Evolutionary conservation across 2,888 invertebrate genomes (phyloP), one percentile per base, ranked within the genome.

Genomic region (Morinoia aosen): DNA sequence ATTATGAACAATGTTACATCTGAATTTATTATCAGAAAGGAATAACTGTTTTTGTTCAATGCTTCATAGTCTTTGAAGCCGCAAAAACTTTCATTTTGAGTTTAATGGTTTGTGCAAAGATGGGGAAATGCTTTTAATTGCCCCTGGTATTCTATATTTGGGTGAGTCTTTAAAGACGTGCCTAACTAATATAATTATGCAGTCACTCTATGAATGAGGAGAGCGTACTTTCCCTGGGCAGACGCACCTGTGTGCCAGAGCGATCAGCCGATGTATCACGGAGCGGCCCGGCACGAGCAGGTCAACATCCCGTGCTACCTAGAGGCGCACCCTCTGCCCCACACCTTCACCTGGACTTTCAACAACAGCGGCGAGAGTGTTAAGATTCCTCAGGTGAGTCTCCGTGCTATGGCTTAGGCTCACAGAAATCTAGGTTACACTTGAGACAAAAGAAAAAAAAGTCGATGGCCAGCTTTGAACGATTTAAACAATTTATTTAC

Each of bases 281-380:
- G 96, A 19, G 96, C 96, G 1, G 96, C 96, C 56, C 95, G 95
- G 48, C 95, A 96, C 56, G 96, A 96, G 48, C 95, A 96, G 95
- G 96, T 96, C 25, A 95, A 96, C 48, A 96, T 96, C 39, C 96
- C 96, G 3, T 96, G 96, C 56, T 58, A 96, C 48, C 64, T 96
- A 39, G 96, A 96, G 58, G 95, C 96, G n/a, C 96, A 96, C 64
- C 96, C 96, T 40, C 48, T 93, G 94, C 96, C 96, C 11, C 61
- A 94, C 40, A 58, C 94, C 61, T 96, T 96, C 95, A 95, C 91
- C 19, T 96, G 96, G 96, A 96, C 96, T 91, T 96, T 96, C 76
- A 96, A 96, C 95, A 96, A 96, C 95, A 96, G 96, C 64, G 96
- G 96, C 19, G 96, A 96, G 57, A 96, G 96, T 94, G 96, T 96